Base-by-base conservation (phyloP, 1,140 invertebrate genomes). In the Periplaneta americana region DNA sequence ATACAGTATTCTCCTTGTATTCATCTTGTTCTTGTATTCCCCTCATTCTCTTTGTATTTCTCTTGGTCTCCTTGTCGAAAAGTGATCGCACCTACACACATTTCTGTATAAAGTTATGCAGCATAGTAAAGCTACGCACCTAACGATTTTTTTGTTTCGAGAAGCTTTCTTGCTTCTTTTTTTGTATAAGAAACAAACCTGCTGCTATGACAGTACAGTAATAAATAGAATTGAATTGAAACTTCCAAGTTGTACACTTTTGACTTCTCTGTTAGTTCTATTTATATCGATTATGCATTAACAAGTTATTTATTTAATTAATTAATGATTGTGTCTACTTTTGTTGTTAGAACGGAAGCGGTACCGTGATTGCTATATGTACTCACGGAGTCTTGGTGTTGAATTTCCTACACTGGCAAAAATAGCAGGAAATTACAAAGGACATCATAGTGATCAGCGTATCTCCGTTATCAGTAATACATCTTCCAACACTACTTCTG, bases 401-500 rank as follows among this genome's bases (percentile, higher is more conserved):
- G 77, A 80, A 18, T 82, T 82, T 74, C 36, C 81, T 15, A 33
- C 80, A 37, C 80, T 81, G 28, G 80, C 74, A 36, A 81, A 81
- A 37, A n/a, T 81, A 8, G 32, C 34, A 4, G 76, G 34, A n/a
- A 57, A 36, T 28, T 81, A 78, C 66, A 81, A 81, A 18, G 82
- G 82, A 75, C 82, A 82, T 33, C 82, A 79, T 17, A 80, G 78
- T 80, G 83, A 84, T 57, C 96, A 97, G 86, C 91, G 96, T 83
- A 95, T 96, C 85, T 98, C 97, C 31, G 95, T 98, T 18, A 96
- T 98, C 85, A 97, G 96, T 75, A 95, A 92, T 86, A 96, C 96
- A 39, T 98, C 96, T 82, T 98, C 97, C 6, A 98, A 98, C 85
- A 98, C 97, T 48, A 98, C 97, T 5, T 98, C 96, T 10, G 97